phyloP scores from a whole-genome alignment of 2,797 vertebrate species.

The Dicrostonyx torquatus region DNA sequence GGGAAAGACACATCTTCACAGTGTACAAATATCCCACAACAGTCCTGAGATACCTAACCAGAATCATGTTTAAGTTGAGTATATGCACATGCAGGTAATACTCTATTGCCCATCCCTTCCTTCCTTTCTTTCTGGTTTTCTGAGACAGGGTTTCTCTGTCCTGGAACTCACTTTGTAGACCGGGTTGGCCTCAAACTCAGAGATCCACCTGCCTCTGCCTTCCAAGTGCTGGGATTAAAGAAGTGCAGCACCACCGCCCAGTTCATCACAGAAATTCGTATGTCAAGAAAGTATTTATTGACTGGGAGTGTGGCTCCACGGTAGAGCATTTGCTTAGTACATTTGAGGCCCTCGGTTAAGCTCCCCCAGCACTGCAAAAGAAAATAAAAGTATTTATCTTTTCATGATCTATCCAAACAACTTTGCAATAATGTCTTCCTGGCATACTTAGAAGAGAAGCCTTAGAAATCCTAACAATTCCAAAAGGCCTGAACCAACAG shows the following conservation, averaged over 20 bases:
- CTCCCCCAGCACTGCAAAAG: neutral
- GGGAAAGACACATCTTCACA: neutral
- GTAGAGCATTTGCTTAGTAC: neutral
- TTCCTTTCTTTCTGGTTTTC: too few relatives aligned
- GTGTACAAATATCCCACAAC: neutral
- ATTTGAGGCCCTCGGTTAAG: neutral
- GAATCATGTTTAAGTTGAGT: slow-evolving; percentile 45
- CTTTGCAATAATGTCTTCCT: slow-evolving; percentile 31
- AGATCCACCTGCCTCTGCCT: too few relatives aligned
- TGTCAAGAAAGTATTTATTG: slow-evolving; percentile 19
- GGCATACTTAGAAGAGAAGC: neutral
- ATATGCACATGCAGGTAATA: neutral
- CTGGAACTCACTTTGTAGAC: too few relatives aligned
- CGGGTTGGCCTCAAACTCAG: too few relatives aligned
- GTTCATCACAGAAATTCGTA: neutral
- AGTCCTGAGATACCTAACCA: neutral
- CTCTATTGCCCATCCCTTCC: neutral
- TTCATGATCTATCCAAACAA: neutral
- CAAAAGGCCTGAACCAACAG: slow-evolving; percentile 10
- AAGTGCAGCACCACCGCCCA: too few relatives aligned
- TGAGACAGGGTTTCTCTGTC: too few relatives aligned
- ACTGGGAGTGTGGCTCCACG: neutral
- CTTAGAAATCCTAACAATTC: slow-evolving; percentile 53
- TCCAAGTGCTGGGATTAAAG: too few relatives aligned
- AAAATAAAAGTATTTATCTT: slow-evolving; percentile 15